phyloP scores from a whole-genome alignment of 2,888 invertebrate genomes.

The Philaethria dido region DNA sequence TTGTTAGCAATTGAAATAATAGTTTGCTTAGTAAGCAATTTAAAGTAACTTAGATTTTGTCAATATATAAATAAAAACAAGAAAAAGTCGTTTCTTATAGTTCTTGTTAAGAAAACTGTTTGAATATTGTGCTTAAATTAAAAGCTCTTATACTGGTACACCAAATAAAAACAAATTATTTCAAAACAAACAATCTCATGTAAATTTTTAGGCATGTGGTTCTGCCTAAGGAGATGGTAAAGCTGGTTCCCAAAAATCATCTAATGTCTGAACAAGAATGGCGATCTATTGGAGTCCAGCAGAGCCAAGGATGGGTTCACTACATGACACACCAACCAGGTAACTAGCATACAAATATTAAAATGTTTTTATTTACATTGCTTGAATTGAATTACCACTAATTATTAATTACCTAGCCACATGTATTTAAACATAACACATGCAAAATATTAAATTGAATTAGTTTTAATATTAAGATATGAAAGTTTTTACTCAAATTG shows the following conservation, averaged over 20 bases:
- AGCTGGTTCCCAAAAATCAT: slow-evolving; percentile 95
- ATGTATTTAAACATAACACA: no score
- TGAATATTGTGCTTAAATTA: background rate
- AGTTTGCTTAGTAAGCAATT: background rate
- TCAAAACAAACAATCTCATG: background rate
- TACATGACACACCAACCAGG: slow-evolving; percentile 98
- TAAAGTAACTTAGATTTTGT: background rate
- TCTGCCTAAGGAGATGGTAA: slow-evolving; percentile 95
- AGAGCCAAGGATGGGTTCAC: slow-evolving; percentile 98
- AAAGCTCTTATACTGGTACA: background rate
- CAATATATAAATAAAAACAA: background rate
- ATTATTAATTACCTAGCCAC: no score
- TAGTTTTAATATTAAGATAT: no score
- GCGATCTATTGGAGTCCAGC: slow-evolving; percentile 97
- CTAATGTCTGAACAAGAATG: slow-evolving; percentile 97
- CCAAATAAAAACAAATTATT: background rate
- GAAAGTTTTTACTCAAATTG: no score
- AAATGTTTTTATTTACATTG: background rate
- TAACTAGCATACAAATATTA: slow-evolving; percentile 55
- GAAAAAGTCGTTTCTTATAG: no score
- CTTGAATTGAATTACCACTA: no score
- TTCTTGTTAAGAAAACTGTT: background rate
- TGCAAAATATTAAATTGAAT: no score
- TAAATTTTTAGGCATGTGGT: slow-evolving; percentile 92
- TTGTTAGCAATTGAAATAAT: background rate